Evolutionary conservation across 2,113 vertebrate genomes (phyloP), one percentile per base, ranked within the genome.

Genomic region (Carollia perspicillata): DNA sequence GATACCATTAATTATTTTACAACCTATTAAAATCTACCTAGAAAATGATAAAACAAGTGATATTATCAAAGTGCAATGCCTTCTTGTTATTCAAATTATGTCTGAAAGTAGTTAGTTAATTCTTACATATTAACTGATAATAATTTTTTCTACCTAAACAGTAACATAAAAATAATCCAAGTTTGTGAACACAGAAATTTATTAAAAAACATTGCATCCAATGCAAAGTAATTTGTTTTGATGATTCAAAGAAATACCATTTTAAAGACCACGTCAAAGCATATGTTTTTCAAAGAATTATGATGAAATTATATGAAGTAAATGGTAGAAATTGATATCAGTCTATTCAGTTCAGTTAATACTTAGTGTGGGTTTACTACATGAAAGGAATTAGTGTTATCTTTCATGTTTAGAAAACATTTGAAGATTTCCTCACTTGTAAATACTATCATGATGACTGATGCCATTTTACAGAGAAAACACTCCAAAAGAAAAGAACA

Each of bases 41-140:
- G 83, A 93, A 83, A 94, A 84, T 66, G 84, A 51, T 75, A 84
- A 95, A 89, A 84, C 20, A 81, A 71, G 40, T 22, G 44, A 35
- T 44, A 69, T 77, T 53, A 58, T 35, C 33, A 75, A 53, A 55
- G 40, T 23, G 0, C 4, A 75, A 33, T 37, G 4, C 49, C 30
- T 88, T 49, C 8, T 66, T 93, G 37, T 53, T 55, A 66, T 3
- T 66, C 17, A 63, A 69, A 81, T 13, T 42, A 68, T 60, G 37
- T 12, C 30, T 49, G 37, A 33, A 47, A 93, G n/a, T 16, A 58
- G n/a, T 28, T 68, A 53, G 9, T 78, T 60, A 77, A 58, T 81
- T 89, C 84, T 47, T 58, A 93, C 4, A 35, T 44, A 58, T 65
- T 87, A 89, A 44, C 16, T 63, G 68, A n/a, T 60, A 93, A 78